These are phyloP conservation scores for Danio aesculapii DNA, from an alignment of 2,797 vertebrate species.

Conservation along the genomic window DNA sequence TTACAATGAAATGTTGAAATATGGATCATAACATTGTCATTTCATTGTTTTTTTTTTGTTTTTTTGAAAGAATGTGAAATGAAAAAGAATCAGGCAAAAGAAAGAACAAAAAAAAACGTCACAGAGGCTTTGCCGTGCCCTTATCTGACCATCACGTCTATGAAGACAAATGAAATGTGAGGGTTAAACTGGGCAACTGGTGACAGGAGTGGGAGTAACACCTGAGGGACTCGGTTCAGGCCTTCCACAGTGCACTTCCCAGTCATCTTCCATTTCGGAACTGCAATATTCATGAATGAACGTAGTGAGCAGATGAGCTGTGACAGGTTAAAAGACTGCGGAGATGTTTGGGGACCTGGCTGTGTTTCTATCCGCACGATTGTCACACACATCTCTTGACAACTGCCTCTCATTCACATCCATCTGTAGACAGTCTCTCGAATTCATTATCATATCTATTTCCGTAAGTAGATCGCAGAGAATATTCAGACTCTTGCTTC, in stretches of 20 bases:
- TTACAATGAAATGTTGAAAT: conserved; percentile 14
- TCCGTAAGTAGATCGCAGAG: neutral
- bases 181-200: conserved; percentile 24
- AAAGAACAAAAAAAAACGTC: neutral
- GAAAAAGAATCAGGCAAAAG: neutral
- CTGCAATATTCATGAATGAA: conserved; percentile 63
- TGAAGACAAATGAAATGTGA: conserved; percentile 14
- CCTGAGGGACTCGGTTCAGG: conserved; percentile 34
- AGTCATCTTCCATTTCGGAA: conserved; percentile 28
- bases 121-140: neutral
- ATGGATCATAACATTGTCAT: neutral
- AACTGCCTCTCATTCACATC: conserved; percentile 50
- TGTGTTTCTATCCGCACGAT: conserved; percentile 57
- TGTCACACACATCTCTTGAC: conserved; percentile 51
- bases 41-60: neutral
- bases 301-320: conserved; percentile 63
- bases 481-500: conserved; percentile 5
- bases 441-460: conserved; percentile 36
- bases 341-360: conserved; percentile 51
- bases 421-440: conserved; percentile 25
- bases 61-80: neutral
- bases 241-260: conserved; percentile 23
- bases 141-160: neutral
- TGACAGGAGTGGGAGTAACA: conserved; percentile 32
- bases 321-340: conserved; percentile 71